These are phyloP conservation scores for Schizaphis graminum DNA, from an alignment of 2,888 invertebrate species.

Conservation along the genomic window DNA sequence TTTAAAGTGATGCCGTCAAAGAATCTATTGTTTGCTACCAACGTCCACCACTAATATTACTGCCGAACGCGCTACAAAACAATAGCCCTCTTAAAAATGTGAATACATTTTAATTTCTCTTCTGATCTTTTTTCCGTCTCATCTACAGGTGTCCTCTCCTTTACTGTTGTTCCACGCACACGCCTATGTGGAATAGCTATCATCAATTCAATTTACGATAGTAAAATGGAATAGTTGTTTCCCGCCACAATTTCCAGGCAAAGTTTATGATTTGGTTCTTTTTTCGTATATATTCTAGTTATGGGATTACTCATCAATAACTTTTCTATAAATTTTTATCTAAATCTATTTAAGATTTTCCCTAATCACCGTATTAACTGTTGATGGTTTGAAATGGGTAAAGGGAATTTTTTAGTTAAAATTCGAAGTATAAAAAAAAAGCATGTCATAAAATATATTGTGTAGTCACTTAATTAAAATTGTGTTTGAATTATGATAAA, in stretches of 20 bases:
- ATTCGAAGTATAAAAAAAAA: background rate
- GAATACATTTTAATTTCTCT: conserved; percentile 12
- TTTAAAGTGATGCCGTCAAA: background rate
- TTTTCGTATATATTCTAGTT: background rate
- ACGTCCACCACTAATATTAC: no score
- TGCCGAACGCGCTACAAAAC: background rate
- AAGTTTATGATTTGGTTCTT: background rate
- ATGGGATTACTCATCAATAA: background rate
- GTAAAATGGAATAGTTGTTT: background rate
- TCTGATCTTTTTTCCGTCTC: background rate
- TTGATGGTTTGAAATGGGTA: background rate
- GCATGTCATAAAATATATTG: background rate
- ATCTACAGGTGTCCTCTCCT: conserved; percentile 23
- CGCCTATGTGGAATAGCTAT: background rate
- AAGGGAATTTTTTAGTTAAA: background rate
- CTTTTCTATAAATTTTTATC: background rate
- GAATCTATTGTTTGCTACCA: background rate
- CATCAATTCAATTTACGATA: background rate
- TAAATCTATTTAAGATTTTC: conserved; percentile 11
- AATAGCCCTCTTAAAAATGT: background rate
- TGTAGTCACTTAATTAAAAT: background rate
- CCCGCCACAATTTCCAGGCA: background rate
- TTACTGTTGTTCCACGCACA: no score
- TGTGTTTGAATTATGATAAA: background rate
- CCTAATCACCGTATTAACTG: background rate